phyloP scores from a whole-genome alignment of 1,140 invertebrate species.

The Hyphantria cunea region DNA sequence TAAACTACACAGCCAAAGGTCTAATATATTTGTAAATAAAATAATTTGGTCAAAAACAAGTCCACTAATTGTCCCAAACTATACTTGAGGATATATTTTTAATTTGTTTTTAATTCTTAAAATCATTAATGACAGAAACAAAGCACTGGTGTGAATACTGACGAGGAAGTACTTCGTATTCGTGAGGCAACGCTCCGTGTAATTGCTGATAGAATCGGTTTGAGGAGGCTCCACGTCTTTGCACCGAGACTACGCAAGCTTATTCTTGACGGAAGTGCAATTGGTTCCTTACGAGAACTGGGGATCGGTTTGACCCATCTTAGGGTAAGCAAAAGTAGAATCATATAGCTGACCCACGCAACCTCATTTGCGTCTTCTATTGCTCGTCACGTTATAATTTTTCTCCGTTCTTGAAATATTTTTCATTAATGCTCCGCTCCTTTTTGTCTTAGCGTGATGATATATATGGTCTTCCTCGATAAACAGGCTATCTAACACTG shows the following conservation, averaged over 20 bases:
- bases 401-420: too few species aligned
- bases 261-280: conserved; percentile 84
- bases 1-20: too few species aligned
- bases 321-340: conserved; percentile 49
- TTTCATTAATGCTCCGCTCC: too few species aligned
- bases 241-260: conserved; percentile 83
- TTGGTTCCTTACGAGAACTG: conserved; percentile 85
- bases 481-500: too few species aligned
- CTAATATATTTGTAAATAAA: too few species aligned
- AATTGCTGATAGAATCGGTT: conserved; percentile 83
- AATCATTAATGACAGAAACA: conserved; percentile 64
- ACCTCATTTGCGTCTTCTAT: too few species aligned
- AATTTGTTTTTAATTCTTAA: not conserved
- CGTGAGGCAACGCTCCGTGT: conserved; percentile 84
- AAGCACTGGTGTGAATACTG: conserved; percentile 71
- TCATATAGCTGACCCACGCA: too few species aligned
- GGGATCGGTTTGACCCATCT: conserved; percentile 84
- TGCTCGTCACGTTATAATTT: too few species aligned
- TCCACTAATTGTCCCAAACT: too few species aligned
- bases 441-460: too few species aligned
- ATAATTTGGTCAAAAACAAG: too few species aligned
- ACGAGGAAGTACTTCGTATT: conserved; percentile 82
- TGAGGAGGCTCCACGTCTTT: conserved; percentile 83
- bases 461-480: too few species aligned
- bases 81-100: not conserved